Base-by-base conservation (phyloP, 2,113 vertebrate genomes). In the Saimiri boliviensis region DNA sequence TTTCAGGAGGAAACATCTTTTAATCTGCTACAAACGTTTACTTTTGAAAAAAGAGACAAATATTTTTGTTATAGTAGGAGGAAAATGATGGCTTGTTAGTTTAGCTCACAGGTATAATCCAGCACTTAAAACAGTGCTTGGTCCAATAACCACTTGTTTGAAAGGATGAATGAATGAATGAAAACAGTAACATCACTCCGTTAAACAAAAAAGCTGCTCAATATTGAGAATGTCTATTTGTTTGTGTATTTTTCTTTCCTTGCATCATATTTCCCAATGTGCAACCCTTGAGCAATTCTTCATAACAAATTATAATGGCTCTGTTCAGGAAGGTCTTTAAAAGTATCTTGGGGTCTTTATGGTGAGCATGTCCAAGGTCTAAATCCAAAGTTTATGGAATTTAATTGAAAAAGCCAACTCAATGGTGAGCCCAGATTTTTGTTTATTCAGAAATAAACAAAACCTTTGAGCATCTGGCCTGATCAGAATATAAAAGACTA, bases 401-500 rank as follows among this genome's bases (percentile, higher is more conserved):
- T 80, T 93, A 63, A 93, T 2, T 88, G 56, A 71, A 96, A 94
- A 85, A 16, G 19, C 56, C 71, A 66, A 70, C 37, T 68, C 82
- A 85, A 6, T 5, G 35, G 7, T 77, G 8, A 95, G 21, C 12
- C 16, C 56, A 91, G 19, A 85, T 91, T 63, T 76, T 70, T 63
- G 45, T 58, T 86, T 91, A 84, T 88, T 84, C n/a, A 76, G 19
- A 96, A 95, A 80, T 76, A 87, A 89, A 49, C 30, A 91, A 85
- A 85, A 73, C 35, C 4, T 90, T 76, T 79, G 12, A 37, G 16
- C 52, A 54, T 58, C 32, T 88, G 17, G 2, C 25, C 56, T 70
- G 32, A 4, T 56, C 7, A 68, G 54, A 68, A 83, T 54, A 66
- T 32, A 83, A 73, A 66, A 8, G 30, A 68, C 40, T 58, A 42